A percentile compares a stretch with the other conserved stretches of the same genome.
These are phyloP conservation scores for Drosophila paranaensis DNA, from an alignment of 2,888 invertebrate genomes.

Conservation along the genomic window DNA sequence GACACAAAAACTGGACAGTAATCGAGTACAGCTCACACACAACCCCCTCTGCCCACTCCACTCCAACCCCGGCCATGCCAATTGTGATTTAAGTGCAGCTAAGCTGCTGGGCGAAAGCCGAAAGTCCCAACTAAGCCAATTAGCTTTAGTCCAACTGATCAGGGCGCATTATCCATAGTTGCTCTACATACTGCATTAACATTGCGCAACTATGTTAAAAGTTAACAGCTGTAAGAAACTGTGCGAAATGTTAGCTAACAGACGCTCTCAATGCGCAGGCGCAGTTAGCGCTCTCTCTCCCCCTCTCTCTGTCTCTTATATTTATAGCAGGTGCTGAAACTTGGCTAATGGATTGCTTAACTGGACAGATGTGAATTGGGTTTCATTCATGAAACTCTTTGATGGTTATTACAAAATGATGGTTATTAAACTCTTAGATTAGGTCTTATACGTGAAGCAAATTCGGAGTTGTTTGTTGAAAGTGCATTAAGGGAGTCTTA, in stretches of 20 bases:
- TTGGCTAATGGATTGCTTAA: conserved; percentile 14
- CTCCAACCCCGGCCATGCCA: neutral
- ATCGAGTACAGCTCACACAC: conserved; percentile 4
- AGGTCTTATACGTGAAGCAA: neutral
- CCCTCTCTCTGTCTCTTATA: conserved; percentile 11
- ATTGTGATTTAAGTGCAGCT: conserved; percentile 7
- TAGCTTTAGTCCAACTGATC: conserved; percentile 15
- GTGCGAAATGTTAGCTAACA: conserved; percentile 40
- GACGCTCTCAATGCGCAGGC: conserved; percentile 19
- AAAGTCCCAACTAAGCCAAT: conserved; percentile 2
- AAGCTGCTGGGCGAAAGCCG: neutral
- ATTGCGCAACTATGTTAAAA: neutral
- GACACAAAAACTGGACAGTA: conserved; percentile 33
- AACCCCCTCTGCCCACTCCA: neutral
- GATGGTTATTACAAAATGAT: neutral
- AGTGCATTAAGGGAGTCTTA: neutral
- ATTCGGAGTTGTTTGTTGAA: neutral
- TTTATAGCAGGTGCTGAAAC: conserved; percentile 33
- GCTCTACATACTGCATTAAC: neutral
- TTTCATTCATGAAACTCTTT: neutral
- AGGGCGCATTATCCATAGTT: neutral
- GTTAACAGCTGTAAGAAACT: conserved; percentile 35
- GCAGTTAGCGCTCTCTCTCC: conserved; percentile 25
- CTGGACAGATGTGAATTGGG: neutral
- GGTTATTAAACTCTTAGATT: neutral